Conservation (phyloP, 1,140 invertebrate species). For the Drosophila ficusphila region DNA sequence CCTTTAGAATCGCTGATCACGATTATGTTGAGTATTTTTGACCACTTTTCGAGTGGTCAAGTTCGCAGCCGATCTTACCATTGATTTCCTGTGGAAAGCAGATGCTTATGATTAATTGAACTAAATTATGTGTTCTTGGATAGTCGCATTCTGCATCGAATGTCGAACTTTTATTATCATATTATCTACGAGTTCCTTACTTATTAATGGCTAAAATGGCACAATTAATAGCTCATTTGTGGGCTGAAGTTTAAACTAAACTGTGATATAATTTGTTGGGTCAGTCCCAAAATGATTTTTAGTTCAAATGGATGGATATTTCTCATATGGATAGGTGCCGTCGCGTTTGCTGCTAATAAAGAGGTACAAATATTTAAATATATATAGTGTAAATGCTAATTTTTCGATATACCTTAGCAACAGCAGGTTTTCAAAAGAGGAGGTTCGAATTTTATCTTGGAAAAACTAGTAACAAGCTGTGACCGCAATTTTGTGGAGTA, state of each 20-base stretch:
- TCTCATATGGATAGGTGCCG: neutral
- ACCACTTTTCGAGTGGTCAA: slow-evolving; percentile 36
- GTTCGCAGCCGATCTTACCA: neutral
- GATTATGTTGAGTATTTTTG: slow-evolving; percentile 53
- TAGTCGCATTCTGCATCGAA: no score
- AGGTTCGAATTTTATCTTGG: slow-evolving; percentile 21
- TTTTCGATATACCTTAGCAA: neutral
- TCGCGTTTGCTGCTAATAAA: neutral
- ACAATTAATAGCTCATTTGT: slow-evolving; percentile 29
- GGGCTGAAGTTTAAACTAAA: neutral
- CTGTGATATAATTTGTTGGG: neutral
- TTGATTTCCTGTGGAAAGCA: no score
- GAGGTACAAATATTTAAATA: neutral
- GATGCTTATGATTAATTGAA: no score
- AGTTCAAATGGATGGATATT: neutral
- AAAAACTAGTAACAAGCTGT: slow-evolving; percentile 36
- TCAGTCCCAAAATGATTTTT: slow-evolving; percentile 25
- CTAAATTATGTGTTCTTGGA: no score
- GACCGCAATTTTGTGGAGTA: slow-evolving; percentile 51
- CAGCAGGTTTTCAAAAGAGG: slow-evolving; percentile 15
- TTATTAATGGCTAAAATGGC: neutral
- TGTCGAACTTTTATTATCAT: neutral
- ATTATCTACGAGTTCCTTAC: neutral
- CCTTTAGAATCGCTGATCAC: slow-evolving; percentile 37
- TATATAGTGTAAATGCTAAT: neutral